A percentile compares a stretch with the other conserved stretches of the same genome.
Evolutionary conservation across 2,113 vertebrate species (phyloP).

Genomic region (Mobula hypostoma): DNA sequence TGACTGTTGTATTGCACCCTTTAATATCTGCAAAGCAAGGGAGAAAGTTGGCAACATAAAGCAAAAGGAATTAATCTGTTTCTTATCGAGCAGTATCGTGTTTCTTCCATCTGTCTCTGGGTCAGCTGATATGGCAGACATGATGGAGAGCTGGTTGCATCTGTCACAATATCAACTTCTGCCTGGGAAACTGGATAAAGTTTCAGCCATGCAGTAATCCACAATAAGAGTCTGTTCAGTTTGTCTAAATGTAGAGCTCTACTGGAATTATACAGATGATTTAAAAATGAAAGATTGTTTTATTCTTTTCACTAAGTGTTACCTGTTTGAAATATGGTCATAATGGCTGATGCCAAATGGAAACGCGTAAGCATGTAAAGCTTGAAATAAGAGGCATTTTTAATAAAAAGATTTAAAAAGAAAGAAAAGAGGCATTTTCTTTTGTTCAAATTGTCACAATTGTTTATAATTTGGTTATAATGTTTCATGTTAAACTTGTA

Average conservation of each 20-base stretch:
- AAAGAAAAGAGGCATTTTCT: neutral
- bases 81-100: neutral
- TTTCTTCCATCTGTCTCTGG: neutral
- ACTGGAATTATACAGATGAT: neutral
- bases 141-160: neutral
- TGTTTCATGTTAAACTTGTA: neutral
- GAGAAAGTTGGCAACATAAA: neutral
- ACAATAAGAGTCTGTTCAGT: neutral
- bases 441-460: neutral
- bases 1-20: neutral
- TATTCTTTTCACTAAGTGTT: neutral
- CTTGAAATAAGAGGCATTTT: neutral
- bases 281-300: neutral
- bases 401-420: too few relatives aligned
- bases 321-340: neutral
- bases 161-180: constrained; percentile 10
- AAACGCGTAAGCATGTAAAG: neutral
- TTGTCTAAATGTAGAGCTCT: neutral
- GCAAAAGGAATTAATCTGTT: neutral
- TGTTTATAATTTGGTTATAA: neutral
- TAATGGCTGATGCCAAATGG: neutral
- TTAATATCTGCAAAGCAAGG: neutral
- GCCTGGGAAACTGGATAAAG: constrained; percentile 21
- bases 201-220: neutral
- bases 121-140: neutral